Percentiles rank a stretch among this genome's conserved stretches.
Evolutionary conservation across 2,797 vertebrate species (phyloP).

Genomic region (Argya squamiceps): DNA sequence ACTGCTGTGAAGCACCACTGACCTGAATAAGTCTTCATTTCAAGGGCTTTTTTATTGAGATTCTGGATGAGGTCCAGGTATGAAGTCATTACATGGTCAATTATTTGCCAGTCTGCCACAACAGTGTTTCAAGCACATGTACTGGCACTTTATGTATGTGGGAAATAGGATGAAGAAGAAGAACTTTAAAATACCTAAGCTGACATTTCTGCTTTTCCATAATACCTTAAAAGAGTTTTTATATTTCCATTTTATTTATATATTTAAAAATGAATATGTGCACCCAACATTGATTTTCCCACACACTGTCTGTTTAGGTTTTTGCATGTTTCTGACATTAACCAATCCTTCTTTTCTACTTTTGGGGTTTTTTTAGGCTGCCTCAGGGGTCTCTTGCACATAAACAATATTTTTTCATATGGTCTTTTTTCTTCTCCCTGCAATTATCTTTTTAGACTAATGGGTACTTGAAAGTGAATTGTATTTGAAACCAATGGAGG

Average conservation of each 20-base stretch:
- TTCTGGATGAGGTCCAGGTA: background rate
- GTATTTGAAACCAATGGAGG: background rate
- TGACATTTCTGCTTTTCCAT: background rate
- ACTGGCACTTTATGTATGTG: background rate
- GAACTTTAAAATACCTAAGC: background rate
- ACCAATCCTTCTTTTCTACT: background rate
- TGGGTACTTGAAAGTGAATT: background rate
- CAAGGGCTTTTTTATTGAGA: background rate
- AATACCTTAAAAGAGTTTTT: background rate
- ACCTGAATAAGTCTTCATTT: background rate
- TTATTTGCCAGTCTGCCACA: background rate
- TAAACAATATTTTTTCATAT: background rate
- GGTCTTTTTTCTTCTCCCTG: background rate
- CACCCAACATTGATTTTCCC: background rate
- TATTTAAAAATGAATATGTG: background rate
- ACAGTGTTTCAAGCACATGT: background rate
- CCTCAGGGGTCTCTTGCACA: background rate
- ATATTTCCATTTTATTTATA: background rate
- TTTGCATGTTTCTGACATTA: background rate
- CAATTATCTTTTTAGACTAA: constrained; percentile 41
- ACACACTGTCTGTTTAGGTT: background rate
- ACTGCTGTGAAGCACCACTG: background rate
- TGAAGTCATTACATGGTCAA: background rate
- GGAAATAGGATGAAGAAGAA: background rate
- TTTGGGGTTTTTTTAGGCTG: background rate